Base-by-base conservation (phyloP, 2,888 invertebrate genomes). In the Chouioia cunea region DNA sequence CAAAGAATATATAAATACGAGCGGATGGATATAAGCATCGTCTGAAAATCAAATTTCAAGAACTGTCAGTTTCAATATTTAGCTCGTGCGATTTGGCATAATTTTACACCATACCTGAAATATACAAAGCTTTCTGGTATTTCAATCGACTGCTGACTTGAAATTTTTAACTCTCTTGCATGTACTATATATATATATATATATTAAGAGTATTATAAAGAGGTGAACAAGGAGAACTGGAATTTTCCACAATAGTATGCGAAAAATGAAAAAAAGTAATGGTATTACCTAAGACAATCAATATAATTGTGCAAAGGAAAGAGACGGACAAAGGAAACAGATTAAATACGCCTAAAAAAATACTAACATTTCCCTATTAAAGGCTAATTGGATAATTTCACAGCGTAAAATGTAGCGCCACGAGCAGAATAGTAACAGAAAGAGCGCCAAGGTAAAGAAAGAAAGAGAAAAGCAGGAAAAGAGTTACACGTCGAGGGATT, bases 401-500 rank as follows among this genome's bases (percentile, higher is more conserved):
- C 27, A 54, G 54, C 18, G 27, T 54, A 54, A 54, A 54, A 54
- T 12, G n/a, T 22, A 22, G 22, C 23, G 8, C 2, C 23, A 22
- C 43, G n/a, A 20, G 2, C 22, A 52, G 16, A 10, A 6, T 36
- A 15, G 53, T 8, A 46, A 44, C 18, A 2, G 15, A 18, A 10
- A 52, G 57, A 57, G 57, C 27, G 22, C 23, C 46, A 27, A 47
- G 59, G 47, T 62, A 59, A 47, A 62, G 57, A 65, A 27, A 53
- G 46, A 67, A 58, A 47, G 50, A 27, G 52, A 53, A 67, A 58
- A 47, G 50, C 57, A 70, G n/a, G n/a, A n/a, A n/a, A 70, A 60
- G 65, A 70, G 65, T 70, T 70, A 50, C 47, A 50, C 60, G 47
- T 20, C 23, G 15, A 46, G 71, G 53, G 56, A 65, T 65, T 70